These are phyloP conservation scores for Xanthia togata DNA, from an alignment of 2,888 invertebrate genomes.

Conservation along the genomic window DNA sequence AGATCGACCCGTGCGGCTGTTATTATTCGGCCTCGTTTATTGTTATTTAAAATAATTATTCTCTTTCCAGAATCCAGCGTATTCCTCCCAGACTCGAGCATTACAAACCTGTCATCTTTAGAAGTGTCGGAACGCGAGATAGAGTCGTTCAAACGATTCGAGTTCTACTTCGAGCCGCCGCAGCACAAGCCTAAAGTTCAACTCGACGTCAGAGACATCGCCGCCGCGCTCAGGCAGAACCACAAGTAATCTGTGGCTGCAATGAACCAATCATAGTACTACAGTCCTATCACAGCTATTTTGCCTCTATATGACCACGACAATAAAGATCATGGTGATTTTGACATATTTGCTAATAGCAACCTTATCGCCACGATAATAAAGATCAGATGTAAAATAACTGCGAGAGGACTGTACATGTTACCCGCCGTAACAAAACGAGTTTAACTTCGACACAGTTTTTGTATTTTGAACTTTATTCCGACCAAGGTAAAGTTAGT, in stretches of 20 bases:
- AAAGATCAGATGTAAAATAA: not conserved
- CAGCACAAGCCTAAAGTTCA: conserved; percentile 91
- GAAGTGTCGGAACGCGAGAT: conserved; percentile 95
- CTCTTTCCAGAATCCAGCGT: conserved; percentile 89
- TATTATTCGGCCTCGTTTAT: not conserved
- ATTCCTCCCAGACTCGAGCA: conserved; percentile 94
- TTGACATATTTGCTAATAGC: not conserved
- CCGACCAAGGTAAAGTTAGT: not conserved
- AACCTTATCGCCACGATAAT: not conserved
- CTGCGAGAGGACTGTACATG: not conserved
- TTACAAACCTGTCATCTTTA: conserved; percentile 94
- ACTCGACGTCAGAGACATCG: conserved; percentile 74
- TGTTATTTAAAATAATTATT: not conserved
- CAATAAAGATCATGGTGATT: not conserved
- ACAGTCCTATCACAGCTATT: not conserved
- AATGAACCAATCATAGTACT: not conserved
- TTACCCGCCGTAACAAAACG: not conserved
- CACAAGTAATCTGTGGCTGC: conserved; percentile 41
- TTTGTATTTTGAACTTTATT: conserved; percentile 14
- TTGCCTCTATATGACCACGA: not conserved
- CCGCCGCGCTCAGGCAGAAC: conserved; percentile 73
- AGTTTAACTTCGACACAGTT: not conserved
- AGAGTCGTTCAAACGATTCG: conserved; percentile 96
- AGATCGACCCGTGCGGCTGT: too few relatives aligned
- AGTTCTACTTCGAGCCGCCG: conserved; percentile 95